These are phyloP conservation scores for Sycophila texana DNA, from an alignment of 2,888 invertebrate genomes.

Conservation along the genomic window DNA sequence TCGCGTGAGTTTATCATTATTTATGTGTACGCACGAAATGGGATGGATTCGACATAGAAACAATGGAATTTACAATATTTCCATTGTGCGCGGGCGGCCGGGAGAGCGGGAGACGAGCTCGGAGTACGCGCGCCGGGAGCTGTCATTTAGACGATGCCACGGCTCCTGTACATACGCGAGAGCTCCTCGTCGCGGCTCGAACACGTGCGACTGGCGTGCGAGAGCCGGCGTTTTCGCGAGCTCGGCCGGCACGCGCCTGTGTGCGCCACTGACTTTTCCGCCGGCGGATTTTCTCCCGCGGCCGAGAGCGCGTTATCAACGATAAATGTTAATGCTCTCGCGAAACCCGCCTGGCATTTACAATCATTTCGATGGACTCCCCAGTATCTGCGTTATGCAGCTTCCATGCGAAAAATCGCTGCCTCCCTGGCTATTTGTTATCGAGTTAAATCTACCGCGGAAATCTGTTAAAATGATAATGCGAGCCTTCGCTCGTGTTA, in stretches of 20 bases:
- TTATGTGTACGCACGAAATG: constrained; percentile 33
- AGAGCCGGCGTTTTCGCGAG: background rate
- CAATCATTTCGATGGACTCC: constrained; percentile 53
- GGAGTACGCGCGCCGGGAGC: background rate
- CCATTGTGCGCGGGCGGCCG: background rate
- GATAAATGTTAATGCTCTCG: constrained; percentile 55
- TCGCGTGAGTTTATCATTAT: constrained; percentile 53
- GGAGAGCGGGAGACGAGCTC: background rate
- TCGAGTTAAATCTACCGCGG: too few species aligned
- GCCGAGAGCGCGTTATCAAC: constrained; percentile 42
- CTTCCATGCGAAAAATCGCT: background rate
- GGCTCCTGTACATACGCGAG: background rate
- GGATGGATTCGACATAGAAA: constrained; percentile 44
- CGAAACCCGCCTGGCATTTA: constrained; percentile 45
- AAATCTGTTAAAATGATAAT: too few species aligned
- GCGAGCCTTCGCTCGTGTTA: too few species aligned
- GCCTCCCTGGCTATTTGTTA: too few species aligned
- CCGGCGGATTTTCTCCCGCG: background rate
- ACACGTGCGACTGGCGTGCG: constrained; percentile 29
- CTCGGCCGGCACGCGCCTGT: background rate
- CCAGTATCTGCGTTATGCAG: constrained; percentile 3
- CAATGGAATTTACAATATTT: constrained; percentile 55
- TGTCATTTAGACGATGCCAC: constrained; percentile 6
- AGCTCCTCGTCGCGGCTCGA: constrained; percentile 7
- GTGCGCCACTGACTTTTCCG: constrained; percentile 10